Percentiles rank a stretch among this genome's conserved stretches.
Evolutionary conservation across 2,797 vertebrate genomes (phyloP).

Genomic region (Molossus alvarezi): DNA sequence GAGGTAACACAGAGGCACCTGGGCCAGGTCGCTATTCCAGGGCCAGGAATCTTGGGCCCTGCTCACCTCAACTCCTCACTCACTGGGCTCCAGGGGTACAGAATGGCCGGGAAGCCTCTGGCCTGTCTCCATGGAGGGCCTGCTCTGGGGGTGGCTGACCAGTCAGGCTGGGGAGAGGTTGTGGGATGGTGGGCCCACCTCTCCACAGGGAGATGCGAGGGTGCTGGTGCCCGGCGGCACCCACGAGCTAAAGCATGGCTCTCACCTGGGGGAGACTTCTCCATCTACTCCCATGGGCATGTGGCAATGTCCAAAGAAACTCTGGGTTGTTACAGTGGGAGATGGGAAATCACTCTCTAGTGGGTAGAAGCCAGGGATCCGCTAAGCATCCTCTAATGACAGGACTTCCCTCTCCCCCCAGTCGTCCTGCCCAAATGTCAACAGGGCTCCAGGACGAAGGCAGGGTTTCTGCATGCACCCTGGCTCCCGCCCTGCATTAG

Average conservation of each 20-base stretch:
- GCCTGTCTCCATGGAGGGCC: neutral
- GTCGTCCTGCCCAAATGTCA: neutral
- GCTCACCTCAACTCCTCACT: neutral
- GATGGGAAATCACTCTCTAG: neutral
- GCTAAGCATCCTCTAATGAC: neutral
- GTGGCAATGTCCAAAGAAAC: neutral
- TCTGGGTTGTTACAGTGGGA: neutral
- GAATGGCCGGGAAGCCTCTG: neutral
- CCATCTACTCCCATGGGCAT: neutral
- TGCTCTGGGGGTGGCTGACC: neutral
- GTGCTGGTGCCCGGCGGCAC: neutral
- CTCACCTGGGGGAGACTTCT: neutral
- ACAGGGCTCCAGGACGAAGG: neutral
- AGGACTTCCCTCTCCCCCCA: neutral
- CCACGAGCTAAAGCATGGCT: neutral
- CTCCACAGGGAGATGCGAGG: neutral
- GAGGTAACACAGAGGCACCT: neutral
- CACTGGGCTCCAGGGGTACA: neutral
- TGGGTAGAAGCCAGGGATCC: neutral
- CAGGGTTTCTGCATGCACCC: neutral
- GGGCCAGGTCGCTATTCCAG: neutral
- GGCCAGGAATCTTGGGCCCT: neutral
- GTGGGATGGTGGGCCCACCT: rapidly evolving
- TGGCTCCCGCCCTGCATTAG: rapidly evolving
- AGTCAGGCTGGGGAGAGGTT: neutral